phyloP scores from a whole-genome alignment of 2,113 vertebrate genomes.

The Cheirogaleus medius region DNA sequence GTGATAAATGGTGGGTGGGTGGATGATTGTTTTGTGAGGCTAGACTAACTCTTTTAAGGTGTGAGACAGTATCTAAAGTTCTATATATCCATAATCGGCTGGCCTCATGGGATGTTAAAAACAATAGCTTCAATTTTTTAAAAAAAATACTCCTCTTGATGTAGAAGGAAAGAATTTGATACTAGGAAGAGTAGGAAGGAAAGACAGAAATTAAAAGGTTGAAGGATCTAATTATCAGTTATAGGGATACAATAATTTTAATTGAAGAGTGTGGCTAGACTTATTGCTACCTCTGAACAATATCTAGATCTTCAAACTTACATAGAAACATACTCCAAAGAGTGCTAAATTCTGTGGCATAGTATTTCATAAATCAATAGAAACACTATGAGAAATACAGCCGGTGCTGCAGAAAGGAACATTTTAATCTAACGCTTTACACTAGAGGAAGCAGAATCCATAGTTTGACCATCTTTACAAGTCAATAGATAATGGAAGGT shows the following conservation, averaged over 20 bases:
- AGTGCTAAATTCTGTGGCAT: neutral
- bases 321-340: neutral
- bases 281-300: neutral
- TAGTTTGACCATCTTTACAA: neutral
- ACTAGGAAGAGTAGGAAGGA: neutral
- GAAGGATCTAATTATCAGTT: neutral
- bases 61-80: neutral
- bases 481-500: neutral
- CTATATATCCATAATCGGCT: neutral
- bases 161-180: neutral
- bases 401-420: neutral
- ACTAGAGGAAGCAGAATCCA: neutral
- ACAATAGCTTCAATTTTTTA: neutral
- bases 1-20: neutral
- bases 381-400: neutral
- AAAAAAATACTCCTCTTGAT: neutral
- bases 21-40: neutral
- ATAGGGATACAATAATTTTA: neutral
- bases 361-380: neutral
- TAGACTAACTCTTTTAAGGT: neutral
- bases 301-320: neutral
- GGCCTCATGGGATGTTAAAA: neutral
- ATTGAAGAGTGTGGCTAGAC: neutral
- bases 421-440: neutral
- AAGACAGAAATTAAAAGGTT: neutral